Percentiles rank a stretch among this genome's conserved stretches.
Evolutionary conservation across 2,113 vertebrate species (phyloP).

Genomic region (Cyanoliseus patagonus): DNA sequence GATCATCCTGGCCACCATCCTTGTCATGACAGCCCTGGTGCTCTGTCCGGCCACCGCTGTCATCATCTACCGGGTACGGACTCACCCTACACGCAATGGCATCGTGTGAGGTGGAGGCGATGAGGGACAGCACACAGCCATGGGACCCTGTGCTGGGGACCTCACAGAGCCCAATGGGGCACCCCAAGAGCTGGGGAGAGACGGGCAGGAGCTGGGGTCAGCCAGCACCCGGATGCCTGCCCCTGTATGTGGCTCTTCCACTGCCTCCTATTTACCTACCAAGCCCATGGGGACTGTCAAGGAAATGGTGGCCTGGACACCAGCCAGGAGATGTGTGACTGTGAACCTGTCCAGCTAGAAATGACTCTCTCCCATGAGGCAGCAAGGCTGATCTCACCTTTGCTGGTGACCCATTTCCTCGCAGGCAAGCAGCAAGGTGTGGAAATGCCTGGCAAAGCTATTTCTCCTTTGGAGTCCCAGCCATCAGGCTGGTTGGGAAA

Average conservation of each 20-base stretch:
- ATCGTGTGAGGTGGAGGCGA: constrained; percentile 17
- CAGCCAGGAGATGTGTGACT: neutral
- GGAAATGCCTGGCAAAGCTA: neutral
- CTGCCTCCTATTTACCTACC: neutral
- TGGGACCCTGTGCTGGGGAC: neutral
- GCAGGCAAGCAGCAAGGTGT: neutral
- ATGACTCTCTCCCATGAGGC: accelerated
- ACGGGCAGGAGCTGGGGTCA: accelerated
- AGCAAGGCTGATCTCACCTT: neutral
- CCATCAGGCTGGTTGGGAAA: neutral
- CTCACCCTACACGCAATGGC: constrained; percentile 70
- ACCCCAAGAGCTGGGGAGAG: neutral
- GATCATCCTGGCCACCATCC: constrained; percentile 80
- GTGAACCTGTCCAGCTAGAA: accelerated
- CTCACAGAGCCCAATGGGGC: accelerated
- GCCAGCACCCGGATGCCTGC: neutral
- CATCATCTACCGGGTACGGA: constrained; percentile 80
- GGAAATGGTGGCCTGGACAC: neutral
- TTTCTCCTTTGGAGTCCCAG: neutral
- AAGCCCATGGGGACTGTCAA: accelerated
- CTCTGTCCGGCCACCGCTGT: constrained; percentile 76
- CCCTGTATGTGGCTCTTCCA: neutral
- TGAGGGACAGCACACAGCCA: accelerated
- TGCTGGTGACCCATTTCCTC: accelerated
- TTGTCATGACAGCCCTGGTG: constrained; percentile 80